phyloP scores from a whole-genome alignment of 2,113 vertebrate genomes.

The Pterocles orientalis region DNA sequence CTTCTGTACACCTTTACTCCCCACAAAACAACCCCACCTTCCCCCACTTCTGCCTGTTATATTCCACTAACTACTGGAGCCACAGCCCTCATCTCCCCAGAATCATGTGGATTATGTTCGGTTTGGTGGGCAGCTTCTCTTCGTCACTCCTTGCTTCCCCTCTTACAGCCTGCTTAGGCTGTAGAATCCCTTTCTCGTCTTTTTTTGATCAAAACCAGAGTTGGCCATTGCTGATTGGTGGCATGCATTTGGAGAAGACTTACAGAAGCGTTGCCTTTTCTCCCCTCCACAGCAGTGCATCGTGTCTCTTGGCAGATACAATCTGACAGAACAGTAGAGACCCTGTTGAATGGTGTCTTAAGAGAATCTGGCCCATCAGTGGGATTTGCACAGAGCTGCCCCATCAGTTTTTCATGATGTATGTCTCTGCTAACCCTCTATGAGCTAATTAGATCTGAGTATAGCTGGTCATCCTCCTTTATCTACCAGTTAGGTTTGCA shows the following conservation, averaged over 20 bases:
- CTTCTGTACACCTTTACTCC: neutral
- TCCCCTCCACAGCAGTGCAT: neutral
- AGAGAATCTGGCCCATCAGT: neutral
- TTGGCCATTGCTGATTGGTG: neutral
- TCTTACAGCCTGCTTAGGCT: neutral
- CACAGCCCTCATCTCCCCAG: neutral
- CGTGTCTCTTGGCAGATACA: neutral
- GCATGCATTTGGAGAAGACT: neutral
- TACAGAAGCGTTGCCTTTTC: neutral
- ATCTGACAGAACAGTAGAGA: neutral
- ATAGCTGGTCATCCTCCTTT: neutral
- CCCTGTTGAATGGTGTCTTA: neutral
- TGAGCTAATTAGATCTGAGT: neutral
- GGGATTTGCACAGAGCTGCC: neutral
- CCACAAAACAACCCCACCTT: neutral
- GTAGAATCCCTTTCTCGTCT: neutral
- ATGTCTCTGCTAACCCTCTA: neutral
- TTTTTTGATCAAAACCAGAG: neutral
- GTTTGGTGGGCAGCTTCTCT: neutral
- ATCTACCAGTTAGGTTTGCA: neutral
- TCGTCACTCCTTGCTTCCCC: neutral
- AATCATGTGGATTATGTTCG: neutral
- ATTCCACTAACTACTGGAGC: neutral
- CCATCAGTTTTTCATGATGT: accelerated
- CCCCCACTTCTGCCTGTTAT: neutral